Conservation (phyloP, 2,797 vertebrate genomes). For the Gallinago stenura region DNA sequence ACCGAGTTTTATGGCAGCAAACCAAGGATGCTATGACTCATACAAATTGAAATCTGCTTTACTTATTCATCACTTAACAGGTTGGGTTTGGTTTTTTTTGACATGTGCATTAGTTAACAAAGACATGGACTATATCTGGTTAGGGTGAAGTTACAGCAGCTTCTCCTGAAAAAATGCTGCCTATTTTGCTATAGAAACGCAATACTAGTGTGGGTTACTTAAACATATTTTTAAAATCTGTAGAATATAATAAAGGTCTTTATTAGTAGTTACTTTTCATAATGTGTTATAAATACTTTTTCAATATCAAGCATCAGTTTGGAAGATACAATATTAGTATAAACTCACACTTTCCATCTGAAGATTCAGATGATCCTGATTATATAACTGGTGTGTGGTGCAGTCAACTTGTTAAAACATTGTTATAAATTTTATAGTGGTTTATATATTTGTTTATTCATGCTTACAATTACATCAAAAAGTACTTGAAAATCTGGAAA, state of each 20-base stretch:
- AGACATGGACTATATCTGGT: background rate
- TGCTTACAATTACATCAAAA: background rate
- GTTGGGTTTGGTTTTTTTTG: background rate
- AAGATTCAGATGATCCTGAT: background rate
- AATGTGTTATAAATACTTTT: background rate
- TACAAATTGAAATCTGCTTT: constrained; percentile 26
- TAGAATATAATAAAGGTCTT: background rate
- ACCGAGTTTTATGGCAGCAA: constrained; percentile 30
- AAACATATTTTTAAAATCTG: background rate
- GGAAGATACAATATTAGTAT: background rate
- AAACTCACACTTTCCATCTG: background rate
- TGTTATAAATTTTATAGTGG: background rate
- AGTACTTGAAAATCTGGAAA: background rate
- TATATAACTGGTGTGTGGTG: background rate
- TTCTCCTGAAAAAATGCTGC: background rate
- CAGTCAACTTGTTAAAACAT: background rate
- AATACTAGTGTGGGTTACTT: background rate
- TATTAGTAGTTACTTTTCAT: background rate
- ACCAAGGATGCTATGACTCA: constrained; percentile 17
- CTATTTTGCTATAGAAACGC: background rate
- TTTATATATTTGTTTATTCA: background rate
- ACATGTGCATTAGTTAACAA: constrained; percentile 1
- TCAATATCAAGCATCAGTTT: background rate
- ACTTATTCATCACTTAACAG: constrained; percentile 40
- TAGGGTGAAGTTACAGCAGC: background rate